Evolutionary conservation across 2,113 vertebrate species (phyloP).

Genomic region (Scopus umbretta): DNA sequence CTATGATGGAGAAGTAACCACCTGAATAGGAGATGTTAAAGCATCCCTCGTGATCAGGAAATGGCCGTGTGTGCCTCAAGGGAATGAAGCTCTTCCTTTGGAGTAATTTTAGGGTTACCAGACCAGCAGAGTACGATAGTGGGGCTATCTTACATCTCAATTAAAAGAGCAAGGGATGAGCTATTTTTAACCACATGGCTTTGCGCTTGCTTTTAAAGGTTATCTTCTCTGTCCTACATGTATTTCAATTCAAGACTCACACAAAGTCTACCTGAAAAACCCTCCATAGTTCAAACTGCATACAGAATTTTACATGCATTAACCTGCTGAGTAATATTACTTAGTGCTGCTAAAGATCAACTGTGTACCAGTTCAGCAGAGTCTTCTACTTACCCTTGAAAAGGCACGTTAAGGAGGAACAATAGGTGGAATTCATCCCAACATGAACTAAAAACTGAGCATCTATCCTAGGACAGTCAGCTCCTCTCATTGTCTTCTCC

Average conservation of each 20-base stretch:
- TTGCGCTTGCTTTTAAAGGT: neutral
- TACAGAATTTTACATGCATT: neutral
- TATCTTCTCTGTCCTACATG: neutral
- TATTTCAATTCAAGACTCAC: neutral
- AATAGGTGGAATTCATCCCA: neutral
- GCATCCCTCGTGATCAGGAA: neutral
- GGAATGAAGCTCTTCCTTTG: neutral
- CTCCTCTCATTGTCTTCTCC: neutral
- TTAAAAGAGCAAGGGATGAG: neutral
- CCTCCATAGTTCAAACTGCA: neutral
- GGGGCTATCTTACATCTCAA: neutral
- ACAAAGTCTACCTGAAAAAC: neutral
- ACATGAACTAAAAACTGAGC: neutral
- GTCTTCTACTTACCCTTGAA: neutral
- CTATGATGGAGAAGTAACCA: neutral
- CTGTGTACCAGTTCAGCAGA: neutral
- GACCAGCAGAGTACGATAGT: neutral
- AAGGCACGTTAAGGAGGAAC: neutral
- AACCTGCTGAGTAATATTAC: neutral
- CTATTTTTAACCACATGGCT: neutral
- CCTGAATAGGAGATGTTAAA: neutral
- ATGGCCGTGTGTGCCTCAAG: neutral
- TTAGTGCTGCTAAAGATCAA: neutral
- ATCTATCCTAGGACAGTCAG: neutral
- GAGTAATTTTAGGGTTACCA: neutral